Conservation (phyloP, 2,888 invertebrate species). For the Mylabris sibirica region DNA sequence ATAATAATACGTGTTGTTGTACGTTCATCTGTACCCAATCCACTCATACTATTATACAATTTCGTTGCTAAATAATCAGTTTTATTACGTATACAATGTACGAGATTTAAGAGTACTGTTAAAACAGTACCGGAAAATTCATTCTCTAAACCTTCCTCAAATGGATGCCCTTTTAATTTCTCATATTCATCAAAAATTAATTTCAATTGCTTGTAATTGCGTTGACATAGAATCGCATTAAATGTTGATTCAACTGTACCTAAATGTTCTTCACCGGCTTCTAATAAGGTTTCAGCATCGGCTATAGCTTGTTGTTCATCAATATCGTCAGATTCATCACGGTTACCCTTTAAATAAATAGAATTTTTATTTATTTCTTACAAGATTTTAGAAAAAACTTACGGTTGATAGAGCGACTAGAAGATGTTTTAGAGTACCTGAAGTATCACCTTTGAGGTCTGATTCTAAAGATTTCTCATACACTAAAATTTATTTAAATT, state of each 20-base stretch:
- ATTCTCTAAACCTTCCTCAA: constrained; percentile 77
- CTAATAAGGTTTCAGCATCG: constrained; percentile 39
- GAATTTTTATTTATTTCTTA: neutral
- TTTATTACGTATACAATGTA: constrained; percentile 73
- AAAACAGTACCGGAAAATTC: constrained; percentile 81
- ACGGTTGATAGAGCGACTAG: constrained; percentile 43
- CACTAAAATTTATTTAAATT: constrained; percentile 28
- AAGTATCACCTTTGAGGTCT: constrained; percentile 41
- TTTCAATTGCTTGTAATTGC: constrained; percentile 72
- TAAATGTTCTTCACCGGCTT: constrained; percentile 61
- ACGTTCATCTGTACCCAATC: constrained; percentile 76
- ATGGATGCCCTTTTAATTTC: constrained; percentile 75
- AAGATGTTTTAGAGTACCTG: constrained; percentile 41
- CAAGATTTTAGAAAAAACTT: constrained; percentile 34
- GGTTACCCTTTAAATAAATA: constrained; percentile 14
- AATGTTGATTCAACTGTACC: constrained; percentile 88
- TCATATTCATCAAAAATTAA: constrained; percentile 71
- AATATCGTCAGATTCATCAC: constrained; percentile 36
- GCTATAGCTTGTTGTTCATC: constrained; percentile 33
- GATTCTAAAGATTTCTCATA: constrained; percentile 40
- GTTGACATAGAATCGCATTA: constrained; percentile 81
- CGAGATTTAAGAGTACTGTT: constrained; percentile 72
- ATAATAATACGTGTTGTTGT: constrained; percentile 76
- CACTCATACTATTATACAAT: constrained; percentile 73
- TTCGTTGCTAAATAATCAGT: constrained; percentile 83